Base-by-base conservation (phyloP, 1,140 invertebrate species). In the Ylistrum balloti region DNA sequence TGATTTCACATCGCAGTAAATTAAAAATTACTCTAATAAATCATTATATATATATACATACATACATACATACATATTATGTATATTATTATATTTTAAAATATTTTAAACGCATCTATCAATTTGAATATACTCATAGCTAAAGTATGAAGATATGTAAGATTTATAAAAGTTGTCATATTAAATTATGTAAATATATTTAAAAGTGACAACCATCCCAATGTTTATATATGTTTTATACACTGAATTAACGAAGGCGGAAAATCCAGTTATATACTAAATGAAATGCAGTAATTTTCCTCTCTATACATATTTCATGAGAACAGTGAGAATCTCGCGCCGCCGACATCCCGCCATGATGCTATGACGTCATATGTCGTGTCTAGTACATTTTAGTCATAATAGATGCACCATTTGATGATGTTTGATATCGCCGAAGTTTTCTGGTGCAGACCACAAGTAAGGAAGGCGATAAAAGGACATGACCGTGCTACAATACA, bases 361-460 rank as follows among this genome's bases (percentile, higher is more conserved):
- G 5, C n/a, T 74, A 11, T 74, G 56, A 74, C 56, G n/a, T 74
- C 56, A 74, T 74, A 74, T 28, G 56, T 74, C 56, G 56, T 74
- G 22, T 74, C 56, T 74, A 74, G 56, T 74, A 74, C 56, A 28
- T 74, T 74, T 74, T 74, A 74, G 56, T 74, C 56, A 74, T 74
- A 74, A 74, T 74, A 28, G 28, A 74, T 74, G 56, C 56, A 74
- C 28, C 11, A 7, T 28, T 74, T 74, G 56, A 74, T 74, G 22
- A 28, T 74, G 56, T n/a, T 28, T 28, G 56, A 74, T 28, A 1
- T 74, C 9, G n/a, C 22, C n/a, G 56, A 74, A 74, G 56, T 74
- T 74, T 74, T 74, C n/a, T 74, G n/a, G 56, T 74, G 56, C 56
- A 74, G 28, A 74, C 56, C 56, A 74, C 56, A 74, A 74, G 28